Conservation (phyloP, 1,140 invertebrate genomes). For the Tetramorium simillimum region DNA sequence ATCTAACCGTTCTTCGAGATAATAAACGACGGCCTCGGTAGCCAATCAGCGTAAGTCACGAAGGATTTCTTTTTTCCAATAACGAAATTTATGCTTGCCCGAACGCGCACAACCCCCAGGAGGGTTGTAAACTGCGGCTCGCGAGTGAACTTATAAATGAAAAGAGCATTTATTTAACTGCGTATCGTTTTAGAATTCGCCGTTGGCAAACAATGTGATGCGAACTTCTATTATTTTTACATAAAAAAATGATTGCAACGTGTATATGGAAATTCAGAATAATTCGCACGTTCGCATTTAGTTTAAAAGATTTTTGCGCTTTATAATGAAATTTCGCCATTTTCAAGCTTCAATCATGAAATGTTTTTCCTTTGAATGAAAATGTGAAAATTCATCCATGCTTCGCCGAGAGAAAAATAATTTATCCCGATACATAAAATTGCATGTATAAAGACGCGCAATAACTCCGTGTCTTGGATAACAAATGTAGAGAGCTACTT, state of each 20-base stretch:
- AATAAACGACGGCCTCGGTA: slow-evolving; percentile 61
- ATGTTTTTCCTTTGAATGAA: neutral
- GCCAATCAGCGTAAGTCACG: slow-evolving; percentile 63
- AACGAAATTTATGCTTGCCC: slow-evolving; percentile 62
- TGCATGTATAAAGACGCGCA: neutral
- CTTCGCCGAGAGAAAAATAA: neutral
- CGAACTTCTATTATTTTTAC: slow-evolving; percentile 1
- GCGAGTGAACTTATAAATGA: slow-evolving; percentile 26
- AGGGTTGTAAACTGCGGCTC: slow-evolving; percentile 51
- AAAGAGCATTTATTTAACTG: slow-evolving; percentile 2
- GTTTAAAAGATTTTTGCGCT: neutral
- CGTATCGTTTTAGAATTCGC: neutral
- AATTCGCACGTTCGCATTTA: neutral
- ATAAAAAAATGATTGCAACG: neutral
- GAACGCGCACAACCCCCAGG: slow-evolving; percentile 33
- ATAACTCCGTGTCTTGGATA: neutral
- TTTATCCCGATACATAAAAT: neutral
- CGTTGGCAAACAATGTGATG: too few relatives aligned
- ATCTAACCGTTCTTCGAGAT: slow-evolving; percentile 23
- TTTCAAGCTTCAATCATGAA: neutral
- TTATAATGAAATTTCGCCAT: neutral
- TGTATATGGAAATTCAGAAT: neutral
- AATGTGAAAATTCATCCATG: neutral
- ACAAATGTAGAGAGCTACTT: neutral
- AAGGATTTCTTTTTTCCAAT: slow-evolving; percentile 46